Evolutionary conservation across 2,797 vertebrate genomes (phyloP), one percentile per base, ranked within the genome.

Genomic region (Schizopygopsis malacanthus): DNA sequence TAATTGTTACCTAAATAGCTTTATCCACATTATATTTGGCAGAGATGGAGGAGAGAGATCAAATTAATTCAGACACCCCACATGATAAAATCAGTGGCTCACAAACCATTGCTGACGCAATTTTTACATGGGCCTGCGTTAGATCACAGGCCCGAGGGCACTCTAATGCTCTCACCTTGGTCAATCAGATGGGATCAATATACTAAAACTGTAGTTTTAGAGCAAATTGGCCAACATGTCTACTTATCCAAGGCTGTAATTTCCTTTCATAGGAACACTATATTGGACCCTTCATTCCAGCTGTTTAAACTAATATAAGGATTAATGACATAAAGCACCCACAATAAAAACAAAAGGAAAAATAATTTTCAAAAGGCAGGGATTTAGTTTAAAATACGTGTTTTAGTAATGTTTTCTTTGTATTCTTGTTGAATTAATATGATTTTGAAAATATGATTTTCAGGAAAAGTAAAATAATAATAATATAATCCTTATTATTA

Each of bases 1-100:
- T 89, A 88, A 89, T 86, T 91, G 85, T 89, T 88, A 82, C 82
- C 80, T 83, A 88, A 89, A 89, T 79, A 81, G 82, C 86, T 82
- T 86, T 56, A 80, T 90, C 81, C 85, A 79, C 77, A 90, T 90
- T 83, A 78, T 85, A 33, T 81, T 81, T 78, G 43, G 71, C 75
- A 80, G 56, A 71, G 63, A 83, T 47, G 76, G 50, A 70, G 77
- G 25, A 73, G 75, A 75, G 20, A 15, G 54, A 59, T 82, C 18
- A 47, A 73, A 72, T 87, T 87, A 88, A 87, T 52, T 82, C 47
- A 72, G 65, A 71, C 73, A 76, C 45, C 59, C 80, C n/a, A 28
- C 25, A 79, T 70, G 33, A 88, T 72, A 80, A 88, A 90, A 80
- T 54, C 37, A 86, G 88, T 50, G 69, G 75, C 79, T 78, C 43